A percentile compares a stretch with the other conserved stretches of the same genome.
Evolutionary conservation across 2,888 invertebrate species (phyloP).

Genomic region (Pterostichus niger): DNA sequence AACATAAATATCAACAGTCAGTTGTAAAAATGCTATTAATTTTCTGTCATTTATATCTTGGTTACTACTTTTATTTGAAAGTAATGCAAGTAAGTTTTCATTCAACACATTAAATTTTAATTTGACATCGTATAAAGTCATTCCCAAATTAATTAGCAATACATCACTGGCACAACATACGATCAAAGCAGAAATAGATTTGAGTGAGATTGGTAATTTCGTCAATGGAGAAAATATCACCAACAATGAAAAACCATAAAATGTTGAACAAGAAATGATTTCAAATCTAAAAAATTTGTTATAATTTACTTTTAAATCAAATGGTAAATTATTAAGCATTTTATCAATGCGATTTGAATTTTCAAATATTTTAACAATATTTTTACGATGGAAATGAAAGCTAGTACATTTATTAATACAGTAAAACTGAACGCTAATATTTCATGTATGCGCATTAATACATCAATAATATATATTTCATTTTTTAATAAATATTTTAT

Average conservation of each 20-base stretch:
- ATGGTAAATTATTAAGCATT: neutral
- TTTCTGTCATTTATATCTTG: neutral
- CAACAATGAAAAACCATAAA: neutral
- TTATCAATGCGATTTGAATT: neutral
- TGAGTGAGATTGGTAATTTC: too few species aligned
- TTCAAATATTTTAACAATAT: neutral
- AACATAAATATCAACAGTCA: neutral
- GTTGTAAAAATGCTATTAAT: neutral
- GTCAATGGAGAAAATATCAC: too few species aligned
- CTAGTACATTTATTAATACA: neutral
- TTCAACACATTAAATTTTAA: conserved; percentile 10
- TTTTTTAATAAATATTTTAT: neutral
- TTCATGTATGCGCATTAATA: neutral
- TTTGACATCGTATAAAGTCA: too few species aligned
- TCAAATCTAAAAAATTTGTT: too few species aligned
- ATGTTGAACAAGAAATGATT: neutral
- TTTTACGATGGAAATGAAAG: neutral
- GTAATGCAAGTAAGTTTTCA: neutral
- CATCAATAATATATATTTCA: neutral
- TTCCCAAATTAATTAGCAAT: neutral
- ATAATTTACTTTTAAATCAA: neutral
- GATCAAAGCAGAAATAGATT: neutral
- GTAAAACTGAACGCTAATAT: neutral
- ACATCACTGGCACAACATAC: neutral
- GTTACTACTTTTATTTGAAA: too few species aligned